Conservation (phyloP, 2,113 vertebrate species). For the Nycticebus coucang region DNA sequence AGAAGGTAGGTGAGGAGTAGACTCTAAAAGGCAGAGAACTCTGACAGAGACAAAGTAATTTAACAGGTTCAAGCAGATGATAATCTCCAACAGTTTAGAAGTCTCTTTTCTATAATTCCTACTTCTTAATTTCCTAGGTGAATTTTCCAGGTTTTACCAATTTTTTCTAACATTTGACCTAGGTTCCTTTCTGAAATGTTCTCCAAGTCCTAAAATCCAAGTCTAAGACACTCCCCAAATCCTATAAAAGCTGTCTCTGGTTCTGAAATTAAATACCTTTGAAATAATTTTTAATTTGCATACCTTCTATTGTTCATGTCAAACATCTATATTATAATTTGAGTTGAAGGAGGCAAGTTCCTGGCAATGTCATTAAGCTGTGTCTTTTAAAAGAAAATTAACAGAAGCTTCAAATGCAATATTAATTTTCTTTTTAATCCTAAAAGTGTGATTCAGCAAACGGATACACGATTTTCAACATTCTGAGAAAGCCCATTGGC, state of each 20-base stretch:
- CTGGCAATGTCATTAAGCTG: neutral
- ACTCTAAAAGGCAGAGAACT: neutral
- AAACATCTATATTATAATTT: neutral
- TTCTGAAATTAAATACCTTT: neutral
- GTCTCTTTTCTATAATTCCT: neutral
- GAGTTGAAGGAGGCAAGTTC: neutral
- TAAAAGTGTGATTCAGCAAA: neutral
- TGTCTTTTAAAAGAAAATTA: slow-evolving; percentile 1
- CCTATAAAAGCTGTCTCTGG: neutral
- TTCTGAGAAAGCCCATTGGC: neutral
- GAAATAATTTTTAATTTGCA: neutral
- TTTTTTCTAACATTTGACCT: neutral
- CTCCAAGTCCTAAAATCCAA: neutral
- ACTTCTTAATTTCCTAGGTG: neutral
- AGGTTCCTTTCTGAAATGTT: neutral
- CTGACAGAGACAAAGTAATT: neutral
- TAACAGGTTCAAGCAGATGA: neutral
- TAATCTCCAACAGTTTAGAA: neutral
- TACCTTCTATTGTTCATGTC: neutral
- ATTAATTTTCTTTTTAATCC: neutral
- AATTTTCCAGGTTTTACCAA: neutral
- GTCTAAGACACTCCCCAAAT: neutral
- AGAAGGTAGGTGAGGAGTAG: neutral
- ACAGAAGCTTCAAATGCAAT: neutral
- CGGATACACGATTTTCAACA: neutral